Evolutionary conservation across 2,113 vertebrate genomes (phyloP), one percentile per base, ranked within the genome.

Genomic region (Chlorodrepanis virens): DNA sequence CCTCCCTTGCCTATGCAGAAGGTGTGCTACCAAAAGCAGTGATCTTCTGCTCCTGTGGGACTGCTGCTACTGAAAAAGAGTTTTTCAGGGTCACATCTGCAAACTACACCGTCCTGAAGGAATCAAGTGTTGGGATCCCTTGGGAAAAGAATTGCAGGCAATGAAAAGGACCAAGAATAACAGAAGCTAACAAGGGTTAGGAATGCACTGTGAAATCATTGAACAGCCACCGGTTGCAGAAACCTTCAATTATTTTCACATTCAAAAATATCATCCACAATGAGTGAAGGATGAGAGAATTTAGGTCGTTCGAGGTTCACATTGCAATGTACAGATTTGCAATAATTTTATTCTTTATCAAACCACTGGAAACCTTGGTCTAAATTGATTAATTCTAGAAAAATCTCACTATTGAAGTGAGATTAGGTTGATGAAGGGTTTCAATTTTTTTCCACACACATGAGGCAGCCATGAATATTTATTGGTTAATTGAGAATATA

Each of bases 361-460:
- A 81, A 57, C 24, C 12, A 31, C 11, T 29, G 12, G 72, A 83
- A 84, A 71, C 3, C 16, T 54, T 29, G 45, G 5, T 49, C 37
- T 53, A 67, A 82, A 54, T 52, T 45, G 6, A 60, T 21, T 39
- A 82, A 29, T 50, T 65, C 35, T 64, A 56, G 33, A 79, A 94
- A 88, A 49, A 7, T 44, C n/a, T 47, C 12, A 7, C 7, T 76
- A 9, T 4, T 47, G 21, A 87, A 72, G 10, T 39, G 37, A 39
- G 37, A 39, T 39, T 10, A 10, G 10, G 49, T 52, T 1, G 0
- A 37, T 35, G 2, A 60, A 77, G 2, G 0, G 5, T 49, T 89
- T 69, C 7, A 11, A 5, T 11, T 85, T 83, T 42, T 72, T 64
- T 29, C 33, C 59, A 9, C 31, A 17, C 4, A n/a, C 12, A 14